Conservation (phyloP, 2,113 vertebrate genomes). For the Pycnonotus jocosus region DNA sequence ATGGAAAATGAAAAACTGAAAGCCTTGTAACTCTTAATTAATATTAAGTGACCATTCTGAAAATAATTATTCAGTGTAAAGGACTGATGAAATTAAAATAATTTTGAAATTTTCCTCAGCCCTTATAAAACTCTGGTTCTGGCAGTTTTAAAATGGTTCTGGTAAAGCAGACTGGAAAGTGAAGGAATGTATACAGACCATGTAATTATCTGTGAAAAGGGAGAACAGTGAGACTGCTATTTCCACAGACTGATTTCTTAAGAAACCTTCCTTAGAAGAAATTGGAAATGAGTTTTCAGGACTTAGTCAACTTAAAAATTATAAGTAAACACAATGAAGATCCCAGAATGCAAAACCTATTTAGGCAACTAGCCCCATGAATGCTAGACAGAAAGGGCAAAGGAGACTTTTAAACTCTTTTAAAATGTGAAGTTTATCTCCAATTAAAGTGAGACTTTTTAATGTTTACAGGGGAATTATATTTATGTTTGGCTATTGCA, state of each 20-base stretch:
- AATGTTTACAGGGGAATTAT: background rate
- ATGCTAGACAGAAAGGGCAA: background rate
- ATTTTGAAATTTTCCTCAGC: background rate
- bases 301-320: background rate
- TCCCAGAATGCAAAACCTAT: background rate
- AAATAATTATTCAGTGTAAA: background rate
- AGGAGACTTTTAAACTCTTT: background rate
- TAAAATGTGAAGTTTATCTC: background rate
- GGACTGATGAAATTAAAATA: background rate
- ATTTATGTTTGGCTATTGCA: background rate
- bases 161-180: background rate
- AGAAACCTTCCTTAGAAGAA: background rate
- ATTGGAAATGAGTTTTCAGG: background rate
- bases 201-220: background rate
- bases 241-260: constrained; percentile 2
- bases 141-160: background rate
- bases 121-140: background rate
- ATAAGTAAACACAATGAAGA: background rate
- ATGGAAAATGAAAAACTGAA: background rate
- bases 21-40: background rate
- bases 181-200: background rate
- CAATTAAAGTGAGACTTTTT: background rate
- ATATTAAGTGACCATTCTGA: background rate
- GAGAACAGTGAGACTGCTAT: constrained; percentile 8
- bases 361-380: background rate